phyloP scores from a whole-genome alignment of 2,888 invertebrate genomes.

The Cotesia congregata region DNA sequence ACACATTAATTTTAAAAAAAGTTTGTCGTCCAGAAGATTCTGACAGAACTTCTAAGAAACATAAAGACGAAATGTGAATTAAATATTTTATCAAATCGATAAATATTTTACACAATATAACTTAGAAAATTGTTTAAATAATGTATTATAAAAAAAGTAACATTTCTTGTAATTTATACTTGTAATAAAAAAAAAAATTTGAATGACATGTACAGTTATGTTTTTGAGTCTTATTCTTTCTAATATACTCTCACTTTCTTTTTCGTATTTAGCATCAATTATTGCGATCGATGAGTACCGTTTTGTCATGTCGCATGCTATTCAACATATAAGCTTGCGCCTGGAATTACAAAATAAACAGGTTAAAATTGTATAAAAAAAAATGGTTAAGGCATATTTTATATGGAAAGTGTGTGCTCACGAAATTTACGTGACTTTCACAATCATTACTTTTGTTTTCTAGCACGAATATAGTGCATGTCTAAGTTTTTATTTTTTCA shows the following conservation, averaged over 20 bases:
- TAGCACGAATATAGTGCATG: slow-evolving; percentile 12
- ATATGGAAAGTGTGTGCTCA: slow-evolving; percentile 50
- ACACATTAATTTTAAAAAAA: no score
- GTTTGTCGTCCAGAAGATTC: no score
- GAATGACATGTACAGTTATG: neutral
- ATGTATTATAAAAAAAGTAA: no score
- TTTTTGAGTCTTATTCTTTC: neutral
- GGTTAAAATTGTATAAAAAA: slow-evolving; percentile 9
- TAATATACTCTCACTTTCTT: neutral
- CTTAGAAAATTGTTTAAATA: no score
- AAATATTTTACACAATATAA: no score
- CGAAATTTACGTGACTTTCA: slow-evolving; percentile 45
- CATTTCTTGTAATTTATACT: no score
- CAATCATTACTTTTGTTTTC: slow-evolving; percentile 37
- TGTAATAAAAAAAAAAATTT: neutral
- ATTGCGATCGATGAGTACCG: neutral
- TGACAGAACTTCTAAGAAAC: no score
- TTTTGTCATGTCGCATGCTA: slow-evolving; percentile 6
- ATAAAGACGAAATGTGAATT: no score
- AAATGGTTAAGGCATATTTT: slow-evolving; percentile 43
- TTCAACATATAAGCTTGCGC: neutral
- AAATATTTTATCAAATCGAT: no score
- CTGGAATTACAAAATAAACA: slow-evolving; percentile 25
- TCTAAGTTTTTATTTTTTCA: neutral
- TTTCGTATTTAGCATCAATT: neutral